These are phyloP conservation scores for Hydroisotoma schaefferi DNA, from an alignment of 2,888 invertebrate genomes.

Conservation along the genomic window DNA sequence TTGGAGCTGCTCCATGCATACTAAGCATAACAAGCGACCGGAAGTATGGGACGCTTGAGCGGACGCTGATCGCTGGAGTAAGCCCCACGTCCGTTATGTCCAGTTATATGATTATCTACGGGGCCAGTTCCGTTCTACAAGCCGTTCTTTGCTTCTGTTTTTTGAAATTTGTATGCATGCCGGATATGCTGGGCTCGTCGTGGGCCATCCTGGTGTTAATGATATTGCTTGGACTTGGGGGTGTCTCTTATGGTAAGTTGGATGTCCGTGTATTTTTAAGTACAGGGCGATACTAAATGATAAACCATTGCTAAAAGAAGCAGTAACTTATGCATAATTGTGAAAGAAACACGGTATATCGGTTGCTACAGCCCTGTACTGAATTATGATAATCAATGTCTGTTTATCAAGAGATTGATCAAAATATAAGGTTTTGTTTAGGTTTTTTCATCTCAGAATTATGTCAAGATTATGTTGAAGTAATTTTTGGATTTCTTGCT, in stretches of 20 bases:
- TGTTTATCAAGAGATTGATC: too few species aligned
- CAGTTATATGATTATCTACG: neutral
- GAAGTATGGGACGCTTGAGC: neutral
- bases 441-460: too few species aligned
- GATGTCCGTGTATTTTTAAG: too few species aligned
- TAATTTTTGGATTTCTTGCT: too few species aligned
- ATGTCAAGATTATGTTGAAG: too few species aligned
- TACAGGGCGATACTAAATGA: too few species aligned
- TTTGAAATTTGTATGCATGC: neutral
- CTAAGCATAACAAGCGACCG: neutral
- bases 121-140: neutral
- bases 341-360: too few species aligned
- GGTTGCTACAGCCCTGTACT: too few species aligned
- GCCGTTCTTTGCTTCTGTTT: neutral
- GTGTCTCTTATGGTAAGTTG: neutral
- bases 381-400: too few species aligned
- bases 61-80: neutral
- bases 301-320: too few species aligned
- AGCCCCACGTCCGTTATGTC: neutral
- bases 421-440: too few species aligned
- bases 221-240: neutral
- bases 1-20: neutral
- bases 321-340: too few species aligned
- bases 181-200: neutral
- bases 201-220: neutral